Percentiles rank a stretch among this genome's conserved stretches.
These are phyloP conservation scores for Leptobrachium leishanense DNA, from an alignment of 2,113 vertebrate species.

Conservation along the genomic window DNA sequence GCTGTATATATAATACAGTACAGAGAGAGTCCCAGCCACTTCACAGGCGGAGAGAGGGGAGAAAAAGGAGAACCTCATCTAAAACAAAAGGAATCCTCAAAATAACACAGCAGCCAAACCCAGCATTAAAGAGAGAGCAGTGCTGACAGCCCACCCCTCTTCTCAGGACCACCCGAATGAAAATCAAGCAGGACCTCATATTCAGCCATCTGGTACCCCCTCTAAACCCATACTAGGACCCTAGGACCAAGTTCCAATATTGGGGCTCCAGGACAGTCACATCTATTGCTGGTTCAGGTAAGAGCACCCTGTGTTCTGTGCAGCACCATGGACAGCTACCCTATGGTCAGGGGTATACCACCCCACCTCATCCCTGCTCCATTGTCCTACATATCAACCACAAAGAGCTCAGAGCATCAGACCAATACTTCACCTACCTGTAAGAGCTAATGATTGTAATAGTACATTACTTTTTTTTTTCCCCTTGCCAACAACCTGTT, in stretches of 20 bases:
- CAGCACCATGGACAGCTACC: conserved; percentile 4
- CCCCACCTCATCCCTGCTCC: background rate
- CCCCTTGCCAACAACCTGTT: background rate
- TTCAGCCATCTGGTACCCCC: background rate
- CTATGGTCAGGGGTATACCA: background rate
- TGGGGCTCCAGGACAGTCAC: background rate
- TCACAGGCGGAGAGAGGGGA: conserved; percentile 3
- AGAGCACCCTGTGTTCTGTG: background rate
- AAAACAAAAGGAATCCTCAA: background rate
- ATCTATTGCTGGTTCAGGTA: conserved; percentile 7
- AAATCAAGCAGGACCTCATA: background rate
- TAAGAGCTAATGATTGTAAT: background rate
- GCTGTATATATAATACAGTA: conserved; percentile 31
- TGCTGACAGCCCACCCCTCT: background rate
- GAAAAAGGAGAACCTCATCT: background rate
- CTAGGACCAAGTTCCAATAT: background rate
- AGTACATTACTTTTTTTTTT: background rate
- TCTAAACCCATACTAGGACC: background rate
- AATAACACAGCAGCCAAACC: background rate
- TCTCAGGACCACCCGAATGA: background rate
- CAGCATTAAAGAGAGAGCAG: background rate
- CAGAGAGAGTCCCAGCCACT: conserved; percentile 28
- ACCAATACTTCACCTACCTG: background rate
- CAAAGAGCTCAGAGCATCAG: background rate
- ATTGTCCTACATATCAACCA: background rate